Conservation (phyloP, 2,113 vertebrate species). For the Aplodontia rufa region DNA sequence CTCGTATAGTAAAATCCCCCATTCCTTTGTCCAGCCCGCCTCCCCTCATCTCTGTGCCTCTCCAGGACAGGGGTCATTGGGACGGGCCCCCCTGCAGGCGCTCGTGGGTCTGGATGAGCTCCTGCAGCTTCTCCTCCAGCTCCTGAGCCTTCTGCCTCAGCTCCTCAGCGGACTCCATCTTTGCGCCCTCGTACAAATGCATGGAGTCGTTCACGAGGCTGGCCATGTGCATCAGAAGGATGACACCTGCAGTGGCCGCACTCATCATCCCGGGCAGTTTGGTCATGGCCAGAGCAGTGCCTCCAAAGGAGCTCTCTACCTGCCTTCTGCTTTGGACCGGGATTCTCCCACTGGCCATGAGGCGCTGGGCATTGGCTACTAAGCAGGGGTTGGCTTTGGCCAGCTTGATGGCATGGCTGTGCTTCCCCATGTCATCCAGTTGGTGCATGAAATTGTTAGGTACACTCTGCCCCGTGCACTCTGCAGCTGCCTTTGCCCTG, state of each 20-base stretch:
- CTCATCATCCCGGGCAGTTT: background rate
- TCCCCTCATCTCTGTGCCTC: fast-evolving
- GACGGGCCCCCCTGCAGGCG: fast-evolving
- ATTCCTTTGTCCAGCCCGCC: fast-evolving
- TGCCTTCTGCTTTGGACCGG: fast-evolving
- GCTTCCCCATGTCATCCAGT: fast-evolving
- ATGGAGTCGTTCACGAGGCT: background rate
- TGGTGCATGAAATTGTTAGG: too few relatives aligned
- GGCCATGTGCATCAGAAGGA: fast-evolving
- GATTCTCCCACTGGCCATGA: fast-evolving
- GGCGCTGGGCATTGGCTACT: fast-evolving
- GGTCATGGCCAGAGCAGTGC: background rate
- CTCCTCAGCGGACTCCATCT: background rate
- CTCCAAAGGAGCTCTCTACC: background rate
- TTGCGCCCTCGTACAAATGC: background rate
- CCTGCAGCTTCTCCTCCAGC: background rate
- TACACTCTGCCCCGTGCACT: too few relatives aligned
- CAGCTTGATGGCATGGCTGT: fast-evolving
- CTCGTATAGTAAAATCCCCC: fast-evolving
- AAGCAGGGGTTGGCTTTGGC: background rate
- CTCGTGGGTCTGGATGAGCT: background rate
- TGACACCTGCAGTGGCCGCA: fast-evolving
- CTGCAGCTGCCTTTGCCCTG: too few relatives aligned
- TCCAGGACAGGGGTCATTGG: background rate
- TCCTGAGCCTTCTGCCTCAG: background rate